Evolutionary conservation across 2,113 vertebrate genomes (phyloP).

Genomic region (Micronycteris hirsuta): DNA sequence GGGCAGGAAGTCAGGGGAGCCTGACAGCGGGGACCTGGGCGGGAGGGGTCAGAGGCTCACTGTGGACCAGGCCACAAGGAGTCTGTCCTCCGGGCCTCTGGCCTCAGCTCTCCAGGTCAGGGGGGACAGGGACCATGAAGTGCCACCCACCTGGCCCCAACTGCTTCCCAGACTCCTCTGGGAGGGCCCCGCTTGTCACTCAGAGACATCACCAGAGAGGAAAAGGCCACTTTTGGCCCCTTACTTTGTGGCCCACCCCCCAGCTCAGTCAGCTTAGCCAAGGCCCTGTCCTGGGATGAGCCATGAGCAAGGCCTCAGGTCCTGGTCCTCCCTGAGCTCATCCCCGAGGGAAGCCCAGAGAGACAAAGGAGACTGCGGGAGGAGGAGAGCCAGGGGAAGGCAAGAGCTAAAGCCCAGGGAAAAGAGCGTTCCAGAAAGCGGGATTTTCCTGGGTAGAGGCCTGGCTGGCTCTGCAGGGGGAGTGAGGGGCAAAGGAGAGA

Average conservation of each 20-base stretch:
- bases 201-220: not conserved
- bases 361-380: not conserved
- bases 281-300: not conserved
- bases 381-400: not conserved
- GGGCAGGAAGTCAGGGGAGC: not conserved
- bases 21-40: not conserved
- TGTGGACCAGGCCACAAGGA: not conserved
- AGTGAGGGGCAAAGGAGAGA: not conserved
- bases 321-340: not conserved
- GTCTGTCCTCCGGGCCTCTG: not conserved
- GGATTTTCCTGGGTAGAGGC: rapidly evolving
- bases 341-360: not conserved
- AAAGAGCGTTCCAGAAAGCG: not conserved
- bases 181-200: not conserved
- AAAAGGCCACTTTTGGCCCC: not conserved
- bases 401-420: no score
- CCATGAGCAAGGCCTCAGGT: not conserved
- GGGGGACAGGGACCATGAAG: not conserved
- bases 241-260: no score
- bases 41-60: not conserved
- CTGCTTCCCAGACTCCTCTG: not conserved
- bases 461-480: not conserved
- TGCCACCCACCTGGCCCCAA: not conserved
- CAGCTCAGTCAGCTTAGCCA: not conserved
- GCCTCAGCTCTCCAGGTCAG: not conserved